Base-by-base conservation (phyloP, 2,113 vertebrate species). In the Eulacestoma nigropectus region DNA sequence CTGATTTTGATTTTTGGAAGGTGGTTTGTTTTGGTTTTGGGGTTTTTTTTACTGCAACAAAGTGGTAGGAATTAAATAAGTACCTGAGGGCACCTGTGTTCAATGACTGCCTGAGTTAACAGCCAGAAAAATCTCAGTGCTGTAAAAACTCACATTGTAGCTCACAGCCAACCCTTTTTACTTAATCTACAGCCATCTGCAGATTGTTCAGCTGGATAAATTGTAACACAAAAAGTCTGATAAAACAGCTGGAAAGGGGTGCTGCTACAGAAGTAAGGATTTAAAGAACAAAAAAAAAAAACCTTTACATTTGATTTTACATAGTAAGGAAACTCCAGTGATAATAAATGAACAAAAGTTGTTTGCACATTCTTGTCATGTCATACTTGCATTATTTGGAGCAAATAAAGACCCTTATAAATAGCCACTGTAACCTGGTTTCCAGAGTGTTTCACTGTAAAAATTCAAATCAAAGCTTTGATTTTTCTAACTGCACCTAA, bases 11-110 rank as follows among this genome's bases (percentile, higher is more conserved):
- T 46, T 27, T 47, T 41, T 16, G 30, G 9, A 6, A 2, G 14
- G 3, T 2, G 7, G 5, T 3, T 11, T 1, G 5, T 35, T 42
- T 50, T 70, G 10, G 6, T 8, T 62, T 44, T n/a, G 4, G 33
- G 52, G 16, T 37, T 23, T 6, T 5, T 33, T 70, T 35, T 37
- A 50, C 7, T 37, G 11, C 12, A 44, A 19, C 19, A 21, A 68
- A 90, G 7, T n/a, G 5, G 11, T 73, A 32, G 20, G 14, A 60
- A 19, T 55, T 42, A 70, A 65, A 2, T 46, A 30, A 26, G 7
- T 52, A 26, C 5, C 6, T 29, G 12, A 53, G 37, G 13, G 4
- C 2, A 14, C 8, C 32, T 70, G 12, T 77, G 37, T 77, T 88
- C 22, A 56, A 3, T 33, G 23, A 6, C 10, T 90, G 21, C 13